Percentiles rank a stretch among this genome's conserved stretches.
These are phyloP conservation scores for Cebus imitator DNA, from an alignment of 2,113 vertebrate species.

Conservation along the genomic window DNA sequence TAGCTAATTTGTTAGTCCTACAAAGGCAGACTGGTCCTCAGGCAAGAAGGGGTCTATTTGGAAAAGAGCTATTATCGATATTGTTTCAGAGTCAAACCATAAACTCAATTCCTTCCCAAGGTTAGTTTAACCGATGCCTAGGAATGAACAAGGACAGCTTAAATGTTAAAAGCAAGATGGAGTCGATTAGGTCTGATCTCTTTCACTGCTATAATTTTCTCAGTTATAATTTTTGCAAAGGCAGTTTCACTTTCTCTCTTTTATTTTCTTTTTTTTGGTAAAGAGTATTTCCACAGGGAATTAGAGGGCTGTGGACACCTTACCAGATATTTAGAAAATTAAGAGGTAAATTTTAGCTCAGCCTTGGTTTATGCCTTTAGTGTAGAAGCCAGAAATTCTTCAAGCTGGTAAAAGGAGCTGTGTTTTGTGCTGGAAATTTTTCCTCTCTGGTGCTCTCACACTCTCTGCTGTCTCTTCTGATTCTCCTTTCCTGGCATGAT, in stretches of 20 bases:
- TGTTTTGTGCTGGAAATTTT: not conserved
- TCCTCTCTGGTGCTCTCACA: not conserved
- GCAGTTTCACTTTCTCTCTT: not conserved
- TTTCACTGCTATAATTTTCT: too few relatives aligned
- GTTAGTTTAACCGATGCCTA: too few relatives aligned
- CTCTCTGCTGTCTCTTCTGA: not conserved
- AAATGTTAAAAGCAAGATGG: too few relatives aligned
- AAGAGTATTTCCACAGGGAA: not conserved
- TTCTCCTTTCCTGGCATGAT: not conserved
- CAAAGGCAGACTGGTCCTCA: too few relatives aligned
- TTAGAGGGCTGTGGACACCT: not conserved
- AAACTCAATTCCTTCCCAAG: too few relatives aligned
- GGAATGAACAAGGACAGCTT: too few relatives aligned
- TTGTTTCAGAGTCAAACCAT: too few relatives aligned
- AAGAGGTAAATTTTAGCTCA: slow-evolving; percentile 10
- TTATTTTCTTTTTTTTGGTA: not conserved
- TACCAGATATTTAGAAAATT: not conserved
- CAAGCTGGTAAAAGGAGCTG: not conserved
- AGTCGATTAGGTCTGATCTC: too few relatives aligned
- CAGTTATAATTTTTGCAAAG: too few relatives aligned
- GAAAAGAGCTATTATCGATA: too few relatives aligned
- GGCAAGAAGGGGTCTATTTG: too few relatives aligned
- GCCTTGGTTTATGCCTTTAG: not conserved
- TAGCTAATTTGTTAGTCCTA: too few relatives aligned
- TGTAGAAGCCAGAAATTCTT: not conserved